These are phyloP conservation scores for Paraescarpia echinospica DNA, from an alignment of 1,140 invertebrate genomes.

Conservation along the genomic window DNA sequence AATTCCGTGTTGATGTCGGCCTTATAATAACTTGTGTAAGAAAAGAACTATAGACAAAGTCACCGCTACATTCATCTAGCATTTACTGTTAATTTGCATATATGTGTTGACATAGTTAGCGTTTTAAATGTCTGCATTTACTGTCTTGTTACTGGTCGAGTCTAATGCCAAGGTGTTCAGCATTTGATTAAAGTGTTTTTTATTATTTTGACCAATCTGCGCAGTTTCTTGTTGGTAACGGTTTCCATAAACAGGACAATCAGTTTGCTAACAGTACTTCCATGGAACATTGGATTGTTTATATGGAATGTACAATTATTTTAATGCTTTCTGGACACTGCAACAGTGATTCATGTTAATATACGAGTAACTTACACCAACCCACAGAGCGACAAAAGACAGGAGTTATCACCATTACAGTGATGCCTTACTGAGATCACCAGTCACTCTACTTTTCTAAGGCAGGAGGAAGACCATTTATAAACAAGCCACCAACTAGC, in stretches of 20 bases:
- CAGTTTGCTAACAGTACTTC: background rate
- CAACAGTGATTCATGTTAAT: too few relatives aligned
- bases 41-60: background rate
- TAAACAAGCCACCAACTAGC: too few relatives aligned
- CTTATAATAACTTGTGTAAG: background rate
- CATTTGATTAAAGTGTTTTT: conserved; percentile 6
- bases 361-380: too few relatives aligned
- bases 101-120: background rate
- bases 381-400: too few relatives aligned
- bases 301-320: too few relatives aligned
- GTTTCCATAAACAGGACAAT: background rate
- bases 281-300: too few relatives aligned
- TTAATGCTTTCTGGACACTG: too few relatives aligned
- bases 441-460: too few relatives aligned
- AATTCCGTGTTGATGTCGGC: background rate
- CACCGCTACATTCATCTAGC: background rate
- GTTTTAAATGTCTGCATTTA: background rate
- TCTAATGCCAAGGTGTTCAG: background rate
- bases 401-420: too few relatives aligned
- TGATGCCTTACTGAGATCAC: too few relatives aligned
- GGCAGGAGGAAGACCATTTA: too few relatives aligned
- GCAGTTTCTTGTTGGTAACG: background rate
- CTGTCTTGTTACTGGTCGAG: background rate
- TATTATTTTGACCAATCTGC: background rate
- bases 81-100: background rate